phyloP scores from a whole-genome alignment of 2,797 vertebrate genomes.

The Molothrus aeneus region DNA sequence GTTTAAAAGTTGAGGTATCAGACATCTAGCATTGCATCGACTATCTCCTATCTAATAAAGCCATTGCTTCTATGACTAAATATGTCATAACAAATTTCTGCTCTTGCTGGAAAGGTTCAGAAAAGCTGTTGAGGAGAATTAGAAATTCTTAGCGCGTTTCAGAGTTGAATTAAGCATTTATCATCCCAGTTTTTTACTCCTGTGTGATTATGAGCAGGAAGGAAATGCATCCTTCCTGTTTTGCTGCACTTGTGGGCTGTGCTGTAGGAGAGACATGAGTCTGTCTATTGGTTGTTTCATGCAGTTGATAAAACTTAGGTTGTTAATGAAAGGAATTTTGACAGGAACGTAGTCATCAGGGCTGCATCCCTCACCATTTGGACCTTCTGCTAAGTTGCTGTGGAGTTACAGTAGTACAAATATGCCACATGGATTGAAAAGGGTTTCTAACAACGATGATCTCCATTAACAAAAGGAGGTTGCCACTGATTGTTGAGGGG shows the following conservation, averaged over 20 bases:
- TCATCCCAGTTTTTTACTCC: background rate
- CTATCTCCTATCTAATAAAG: background rate
- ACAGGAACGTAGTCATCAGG: background rate
- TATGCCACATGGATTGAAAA: background rate
- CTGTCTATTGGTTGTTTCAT: background rate
- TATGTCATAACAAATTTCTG: background rate
- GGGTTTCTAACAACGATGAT: background rate
- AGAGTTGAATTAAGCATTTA: background rate
- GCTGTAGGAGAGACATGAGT: background rate
- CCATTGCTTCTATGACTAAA: background rate
- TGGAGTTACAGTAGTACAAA: background rate
- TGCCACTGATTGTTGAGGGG: background rate
- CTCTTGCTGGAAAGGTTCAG: background rate
- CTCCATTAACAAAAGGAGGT: background rate
- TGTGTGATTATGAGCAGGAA: background rate
- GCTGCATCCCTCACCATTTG: background rate
- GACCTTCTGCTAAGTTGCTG: background rate
- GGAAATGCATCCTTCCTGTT: background rate
- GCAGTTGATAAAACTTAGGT: background rate
- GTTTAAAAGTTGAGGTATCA: background rate
- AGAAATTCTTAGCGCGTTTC: background rate
- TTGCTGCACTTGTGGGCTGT: background rate
- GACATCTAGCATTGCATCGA: background rate
- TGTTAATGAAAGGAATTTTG: background rate
- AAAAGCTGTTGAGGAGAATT: background rate